Percentiles rank a stretch among this genome's conserved stretches.
Evolutionary conservation across 2,888 invertebrate genomes (phyloP).

Genomic region (Eurois occulta): DNA sequence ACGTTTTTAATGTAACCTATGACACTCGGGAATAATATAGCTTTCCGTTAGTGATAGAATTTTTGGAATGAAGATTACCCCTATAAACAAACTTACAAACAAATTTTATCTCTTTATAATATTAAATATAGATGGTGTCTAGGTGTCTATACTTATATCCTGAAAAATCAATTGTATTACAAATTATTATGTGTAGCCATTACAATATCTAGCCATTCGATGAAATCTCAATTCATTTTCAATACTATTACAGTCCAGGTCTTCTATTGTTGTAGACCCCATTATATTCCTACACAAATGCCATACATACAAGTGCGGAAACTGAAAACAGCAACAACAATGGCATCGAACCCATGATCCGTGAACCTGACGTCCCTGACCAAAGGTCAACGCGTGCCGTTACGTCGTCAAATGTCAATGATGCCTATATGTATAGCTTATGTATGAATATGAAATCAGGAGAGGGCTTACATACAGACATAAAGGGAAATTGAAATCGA

Average conservation of each 20-base stretch:
- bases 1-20: too few species aligned
- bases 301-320: not conserved
- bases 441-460: slow-evolving; percentile 6
- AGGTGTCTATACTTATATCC: not conserved
- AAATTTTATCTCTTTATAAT: too few species aligned
- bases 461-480: not conserved
- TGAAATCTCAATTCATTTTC: not conserved
- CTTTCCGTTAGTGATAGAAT: too few species aligned
- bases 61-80: too few species aligned
- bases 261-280: not conserved
- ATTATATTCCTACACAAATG: slow-evolving; percentile 7
- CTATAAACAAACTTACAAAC: too few species aligned
- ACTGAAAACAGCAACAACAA: slow-evolving; percentile 26
- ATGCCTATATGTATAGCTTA: slow-evolving; percentile 25
- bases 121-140: too few species aligned
- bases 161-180: not conserved
- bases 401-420: slow-evolving; percentile 42
- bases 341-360: slow-evolving; percentile 16
- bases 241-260: not conserved
- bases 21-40: too few species aligned
- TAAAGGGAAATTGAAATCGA: slow-evolving; percentile 6
- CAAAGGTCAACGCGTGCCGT: slow-evolving; percentile 40
- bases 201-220: not conserved
- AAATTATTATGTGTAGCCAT: too few species aligned
- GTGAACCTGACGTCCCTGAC: slow-evolving; percentile 25